Base-by-base conservation (phyloP, 2,113 vertebrate genomes). In the Mastomys coucha region DNA sequence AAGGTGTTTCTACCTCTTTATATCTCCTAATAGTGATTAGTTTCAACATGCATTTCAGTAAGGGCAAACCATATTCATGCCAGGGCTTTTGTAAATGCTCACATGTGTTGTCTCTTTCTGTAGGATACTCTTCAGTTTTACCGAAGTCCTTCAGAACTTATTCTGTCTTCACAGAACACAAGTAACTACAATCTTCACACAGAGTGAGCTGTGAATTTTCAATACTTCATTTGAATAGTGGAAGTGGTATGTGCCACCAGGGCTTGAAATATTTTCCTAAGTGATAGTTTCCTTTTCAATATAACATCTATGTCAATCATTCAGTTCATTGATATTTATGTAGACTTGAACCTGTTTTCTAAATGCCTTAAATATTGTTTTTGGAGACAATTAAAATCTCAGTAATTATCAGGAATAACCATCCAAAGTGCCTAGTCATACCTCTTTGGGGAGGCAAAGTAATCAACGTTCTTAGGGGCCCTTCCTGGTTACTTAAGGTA, bases 361-460 rank as follows among this genome's bases (percentile, higher is more conserved):
- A 67, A 95, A 53, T 91, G 45, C 72, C 49, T 77, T 93, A 84
- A 85, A 93, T 9, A 81, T 53, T 95, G 49, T 84, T 67, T 86
- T 91, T 91, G 19, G 88, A 96, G 72, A 56, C 2, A 84, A 60
- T 87, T 3, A 77, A 89, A 73, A 85, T 19, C 58, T 10, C 24
- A 53, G 36, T n/a, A 88, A 10, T 39, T 28, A 87, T 24, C 69
- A 88, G 86, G 49, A n/a, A 8, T 17, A 33, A 88, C 39, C 20
- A 56, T 53, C 36, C 1, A 33, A 33, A 56, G 22, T n/a, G 56
- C 33, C 39, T 75, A 69, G 1, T 42, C 39, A 16, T 82, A 42
- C 73, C 49, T 76, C 60, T 89, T 70, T 76, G 82, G 51, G 80
- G 72, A 92, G 93, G n/a, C 67, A 89, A 82, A 95, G 78, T 77